phyloP scores from a whole-genome alignment of 2,113 vertebrate species.

The Aegithalos caudatus region DNA sequence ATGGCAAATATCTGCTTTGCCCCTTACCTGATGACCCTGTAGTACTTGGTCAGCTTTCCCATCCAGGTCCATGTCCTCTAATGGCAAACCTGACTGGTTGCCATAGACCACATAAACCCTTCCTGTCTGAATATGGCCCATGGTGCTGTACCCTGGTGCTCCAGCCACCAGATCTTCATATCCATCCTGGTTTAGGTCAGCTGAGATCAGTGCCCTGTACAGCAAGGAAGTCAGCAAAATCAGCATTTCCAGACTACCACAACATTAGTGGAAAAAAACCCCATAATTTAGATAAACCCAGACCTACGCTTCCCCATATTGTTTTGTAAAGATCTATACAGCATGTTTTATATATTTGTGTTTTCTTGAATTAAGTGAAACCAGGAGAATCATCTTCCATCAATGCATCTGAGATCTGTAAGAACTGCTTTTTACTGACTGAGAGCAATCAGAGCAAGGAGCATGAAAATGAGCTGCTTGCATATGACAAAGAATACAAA shows the following conservation, averaged over 20 bases:
- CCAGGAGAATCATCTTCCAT: not conserved
- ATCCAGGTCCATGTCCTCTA: constrained; percentile 70
- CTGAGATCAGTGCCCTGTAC: constrained; percentile 69
- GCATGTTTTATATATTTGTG: not conserved
- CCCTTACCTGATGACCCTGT: constrained; percentile 71
- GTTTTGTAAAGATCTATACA: not conserved
- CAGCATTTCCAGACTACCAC: not conserved
- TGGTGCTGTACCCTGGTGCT: constrained; percentile 72
- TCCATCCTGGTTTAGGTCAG: constrained; percentile 76
- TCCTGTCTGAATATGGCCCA: constrained; percentile 67
- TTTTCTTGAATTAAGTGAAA: not conserved
- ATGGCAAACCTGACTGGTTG: constrained; percentile 67
- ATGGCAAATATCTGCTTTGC: not conserved
- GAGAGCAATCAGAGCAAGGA: not conserved
- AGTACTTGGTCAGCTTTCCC: constrained; percentile 63
- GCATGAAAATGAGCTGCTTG: not conserved
- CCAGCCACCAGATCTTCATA: constrained; percentile 70
- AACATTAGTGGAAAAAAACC: not conserved
- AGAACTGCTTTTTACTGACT: not conserved
- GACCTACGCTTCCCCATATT: not conserved
- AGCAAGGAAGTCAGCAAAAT: not conserved
- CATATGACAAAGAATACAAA: not conserved
- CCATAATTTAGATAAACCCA: not conserved
- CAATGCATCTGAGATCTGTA: not conserved
- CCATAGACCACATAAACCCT: constrained; percentile 74